Base-by-base conservation (phyloP, 2,797 vertebrate genomes). In the Menidia menidia region DNA sequence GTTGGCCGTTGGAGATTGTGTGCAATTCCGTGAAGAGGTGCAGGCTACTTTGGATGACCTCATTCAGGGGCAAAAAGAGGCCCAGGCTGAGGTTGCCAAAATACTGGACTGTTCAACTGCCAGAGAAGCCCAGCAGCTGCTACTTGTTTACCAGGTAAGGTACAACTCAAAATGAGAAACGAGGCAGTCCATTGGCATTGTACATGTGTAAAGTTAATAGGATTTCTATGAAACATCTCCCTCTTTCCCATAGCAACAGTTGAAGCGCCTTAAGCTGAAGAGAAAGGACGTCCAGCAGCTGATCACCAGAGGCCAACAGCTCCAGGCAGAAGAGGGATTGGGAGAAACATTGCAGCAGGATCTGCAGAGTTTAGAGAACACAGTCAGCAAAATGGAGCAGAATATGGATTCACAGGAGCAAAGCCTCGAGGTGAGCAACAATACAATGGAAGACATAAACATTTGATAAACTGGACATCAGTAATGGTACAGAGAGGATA, bases 21-120 rank as follows among this genome's bases (percentile, higher is more conserved):
- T 98, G 8, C 97, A 97, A 80, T 97, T 96, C 83, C 95, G 95
- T 81, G 95, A 97, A 80, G 96, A 96, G 74, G 95, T 99, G 19
- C 94, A 92, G 78, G 90, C 71, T 48, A 95, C 95, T 25, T 83
- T 99, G 60, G 95, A 96, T 69, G 96, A 97, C 33, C 91, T 99
- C 39, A 91, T 96, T 44, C 94, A 89, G 72, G 95, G 93, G 6
- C 96, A 97, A 73, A 95, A 95, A 87, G 95, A 98, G 67, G 89
- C 93, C 4, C 95, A 96, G 78, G 91, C 90, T 15, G 94, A 98
- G 60, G 94, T 93, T 12, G 91, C 94, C 76, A 95, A 89, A 84
- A 96, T 97, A 67, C 87, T 99, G 50, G 94, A 98, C 77, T 93
- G 94, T n/a, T 94, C 96, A 64, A 96, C 93, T 48, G 92, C 96